Conservation (phyloP, 2,113 vertebrate species). For the human (Homo sapiens) region DNA sequence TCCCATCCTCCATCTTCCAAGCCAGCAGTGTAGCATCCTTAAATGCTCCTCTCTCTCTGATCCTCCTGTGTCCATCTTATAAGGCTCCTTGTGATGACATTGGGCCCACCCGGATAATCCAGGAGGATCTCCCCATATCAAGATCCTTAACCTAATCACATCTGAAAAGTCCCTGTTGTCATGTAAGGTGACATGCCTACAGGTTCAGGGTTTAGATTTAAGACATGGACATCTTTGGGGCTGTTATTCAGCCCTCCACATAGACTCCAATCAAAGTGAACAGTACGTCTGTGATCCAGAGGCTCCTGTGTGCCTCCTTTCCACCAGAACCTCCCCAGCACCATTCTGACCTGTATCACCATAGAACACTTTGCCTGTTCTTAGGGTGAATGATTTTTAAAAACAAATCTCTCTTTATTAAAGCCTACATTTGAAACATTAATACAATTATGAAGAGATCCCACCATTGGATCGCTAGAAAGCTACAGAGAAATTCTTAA, state of each 20-base stretch:
- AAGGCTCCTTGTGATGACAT: background rate
- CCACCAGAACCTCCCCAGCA: background rate
- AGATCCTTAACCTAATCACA: background rate
- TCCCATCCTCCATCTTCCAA: background rate
- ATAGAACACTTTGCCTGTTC: background rate
- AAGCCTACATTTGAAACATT: background rate
- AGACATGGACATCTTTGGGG: background rate
- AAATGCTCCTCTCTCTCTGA: background rate
- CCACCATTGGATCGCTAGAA: background rate
- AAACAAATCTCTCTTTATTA: background rate
- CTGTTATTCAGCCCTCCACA: rapidly evolving
- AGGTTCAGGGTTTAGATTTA: rapidly evolving
- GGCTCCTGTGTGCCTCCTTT: rapidly evolving
- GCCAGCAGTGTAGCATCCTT: rapidly evolving
- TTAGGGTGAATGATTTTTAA: background rate
- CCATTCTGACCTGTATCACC: background rate
- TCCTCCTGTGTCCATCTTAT: rapidly evolving
- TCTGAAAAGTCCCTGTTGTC: background rate
- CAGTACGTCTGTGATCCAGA: background rate
- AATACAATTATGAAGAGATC: background rate
- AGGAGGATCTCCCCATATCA: background rate
- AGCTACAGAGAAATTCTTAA: background rate
- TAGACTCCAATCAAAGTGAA: background rate
- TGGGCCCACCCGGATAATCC: no score
- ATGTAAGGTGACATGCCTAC: rapidly evolving